Percentiles rank a stretch among this genome's conserved stretches.
These are phyloP conservation scores for Diaphora mendica DNA, from an alignment of 2,888 invertebrate species.

Conservation along the genomic window DNA sequence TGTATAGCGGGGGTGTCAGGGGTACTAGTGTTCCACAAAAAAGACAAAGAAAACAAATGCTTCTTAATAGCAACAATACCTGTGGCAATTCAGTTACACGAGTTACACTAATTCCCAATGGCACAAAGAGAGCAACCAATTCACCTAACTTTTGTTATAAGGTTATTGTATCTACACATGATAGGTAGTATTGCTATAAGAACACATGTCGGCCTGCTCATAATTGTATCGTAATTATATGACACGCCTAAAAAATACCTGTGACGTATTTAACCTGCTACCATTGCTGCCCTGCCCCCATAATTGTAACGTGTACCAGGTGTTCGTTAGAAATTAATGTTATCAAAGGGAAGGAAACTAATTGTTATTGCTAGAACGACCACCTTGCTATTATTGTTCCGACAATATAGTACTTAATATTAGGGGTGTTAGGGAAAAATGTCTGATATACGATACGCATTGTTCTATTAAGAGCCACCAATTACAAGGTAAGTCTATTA, in stretches of 20 bases:
- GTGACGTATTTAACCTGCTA: slow-evolving; percentile 19
- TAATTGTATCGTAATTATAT: slow-evolving; percentile 2
- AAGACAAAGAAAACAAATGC: not conserved
- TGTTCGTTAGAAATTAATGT: slow-evolving; percentile 21
- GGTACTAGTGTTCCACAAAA: not conserved
- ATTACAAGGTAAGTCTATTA: not conserved
- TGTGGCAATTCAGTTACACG: not conserved
- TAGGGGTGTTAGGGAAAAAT: slow-evolving; percentile 12
- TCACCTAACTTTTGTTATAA: not conserved
- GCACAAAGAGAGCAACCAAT: not conserved
- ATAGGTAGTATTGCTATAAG: not conserved
- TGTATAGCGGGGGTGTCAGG: not conserved
- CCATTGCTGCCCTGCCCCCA: slow-evolving; percentile 4
- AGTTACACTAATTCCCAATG: not conserved
- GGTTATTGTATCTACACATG: not conserved
- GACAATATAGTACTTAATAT: slow-evolving; percentile 3
- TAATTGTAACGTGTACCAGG: slow-evolving; percentile 16
- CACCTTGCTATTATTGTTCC: slow-evolving; percentile 13
- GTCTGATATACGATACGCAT: not conserved
- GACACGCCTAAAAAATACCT: slow-evolving; percentile 13
- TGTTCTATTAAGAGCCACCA: not conserved
- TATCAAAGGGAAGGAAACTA: slow-evolving; percentile 20
- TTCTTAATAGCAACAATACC: not conserved
- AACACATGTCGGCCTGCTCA: not conserved
- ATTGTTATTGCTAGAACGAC: slow-evolving; percentile 15